Base-by-base conservation (phyloP, 2,113 vertebrate species). In the Mesitornis unicolor region DNA sequence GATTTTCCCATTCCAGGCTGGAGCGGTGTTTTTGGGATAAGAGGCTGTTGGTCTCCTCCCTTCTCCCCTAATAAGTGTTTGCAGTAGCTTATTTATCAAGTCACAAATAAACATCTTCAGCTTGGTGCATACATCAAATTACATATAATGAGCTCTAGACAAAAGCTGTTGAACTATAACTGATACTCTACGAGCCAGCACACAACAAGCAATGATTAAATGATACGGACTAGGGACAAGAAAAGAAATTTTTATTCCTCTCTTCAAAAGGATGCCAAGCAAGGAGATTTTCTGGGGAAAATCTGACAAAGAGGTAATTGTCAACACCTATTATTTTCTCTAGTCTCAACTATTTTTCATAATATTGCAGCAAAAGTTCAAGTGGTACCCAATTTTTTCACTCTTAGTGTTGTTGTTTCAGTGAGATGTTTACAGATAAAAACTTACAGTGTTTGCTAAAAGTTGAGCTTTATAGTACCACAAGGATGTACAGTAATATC, bases 91-190 rank as follows among this genome's bases (percentile, higher is more conserved):
- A 95, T 95, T 97, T 93, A 96, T 93, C 82, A 86, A 95, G 90
- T 95, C 77, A 93, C 94, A 96, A 94, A 96, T 91, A 96, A 96
- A 97, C 93, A 96, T 93, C 91, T 94, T 95, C 95, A 94, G 87
- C 85, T 96, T 94, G 87, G 79, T 95, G 87, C 95, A 94, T 91
- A 96, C 85, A 96, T 95, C 96, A 92, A 96, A 96, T 96, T 96
- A 95, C 48, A 93, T 89, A 94, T 95, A 96, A 96, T 65, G 79
- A 95, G 92, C 95, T 92, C 63, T 60, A 96, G 93, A 97, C 90
- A 96, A 96, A 96, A 94, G 95, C 95, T 94, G 88, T 65, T 94
- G 92, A 96, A 96, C 82, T 91, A 59, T 70, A 94, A 94, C 92
- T 91, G 92, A 77, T 84, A 93, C 71, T 80, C 56, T 60, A 57